These are phyloP conservation scores for Emberiza fucata DNA, from an alignment of 2,113 vertebrate species.

Conservation along the genomic window DNA sequence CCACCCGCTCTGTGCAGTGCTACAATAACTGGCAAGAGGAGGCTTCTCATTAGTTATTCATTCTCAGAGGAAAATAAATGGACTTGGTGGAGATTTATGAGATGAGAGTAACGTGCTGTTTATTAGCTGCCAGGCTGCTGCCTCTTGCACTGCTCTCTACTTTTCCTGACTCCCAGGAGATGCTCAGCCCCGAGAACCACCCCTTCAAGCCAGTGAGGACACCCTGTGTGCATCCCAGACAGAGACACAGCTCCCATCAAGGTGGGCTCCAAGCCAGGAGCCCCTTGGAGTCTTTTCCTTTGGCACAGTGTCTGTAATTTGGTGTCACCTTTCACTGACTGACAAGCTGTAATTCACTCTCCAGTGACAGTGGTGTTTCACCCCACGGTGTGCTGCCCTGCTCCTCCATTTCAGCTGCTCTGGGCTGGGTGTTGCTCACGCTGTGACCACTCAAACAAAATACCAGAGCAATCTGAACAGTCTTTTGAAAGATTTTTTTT, in stretches of 20 bases:
- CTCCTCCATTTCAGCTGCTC: background rate
- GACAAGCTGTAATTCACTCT: background rate
- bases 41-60: constrained; percentile 3
- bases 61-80: background rate
- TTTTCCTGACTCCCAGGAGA: background rate
- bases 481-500: background rate
- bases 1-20: background rate
- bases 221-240: background rate
- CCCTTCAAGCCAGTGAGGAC: background rate
- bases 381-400: background rate
- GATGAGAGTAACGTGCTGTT: background rate
- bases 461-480: background rate
- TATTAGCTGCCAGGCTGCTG: background rate
- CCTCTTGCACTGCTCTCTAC: background rate
- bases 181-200: background rate
- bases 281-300: background rate
- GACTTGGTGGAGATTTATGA: background rate
- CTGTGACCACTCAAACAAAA: rapidly evolving
- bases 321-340: background rate
- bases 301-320: background rate
- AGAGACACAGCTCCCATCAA: background rate
- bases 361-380: background rate
- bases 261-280: background rate
- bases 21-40: background rate
- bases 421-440: background rate